Base-by-base conservation (phyloP, 2,113 vertebrate genomes). In the Bubo blakistoni region DNA sequence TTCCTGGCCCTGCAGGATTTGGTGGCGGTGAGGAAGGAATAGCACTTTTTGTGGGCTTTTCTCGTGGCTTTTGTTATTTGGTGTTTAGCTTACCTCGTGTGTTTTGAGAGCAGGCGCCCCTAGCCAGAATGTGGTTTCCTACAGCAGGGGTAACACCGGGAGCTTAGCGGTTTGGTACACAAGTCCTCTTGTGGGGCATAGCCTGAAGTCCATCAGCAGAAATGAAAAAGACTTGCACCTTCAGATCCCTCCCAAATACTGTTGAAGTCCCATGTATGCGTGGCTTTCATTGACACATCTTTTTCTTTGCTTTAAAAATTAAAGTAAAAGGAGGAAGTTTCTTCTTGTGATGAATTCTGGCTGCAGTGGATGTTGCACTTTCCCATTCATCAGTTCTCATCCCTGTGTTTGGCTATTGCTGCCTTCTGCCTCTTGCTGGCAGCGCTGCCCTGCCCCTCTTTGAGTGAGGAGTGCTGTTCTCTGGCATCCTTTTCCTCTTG, bases 381-480 rank as follows among this genome's bases (percentile, higher is more conserved):
- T 90, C 62, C 26, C 49, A 42, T 71, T 47, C 25, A 38, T 79
- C 38, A 51, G 66, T 82, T 88, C 62, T 72, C 14, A 13, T 40
- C 16, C 5, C 32, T 25, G 3, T 10, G 10, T 52, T 82, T 6
- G 65, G 24, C n/a, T 32, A 3, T 15, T 59, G 0, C 18, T 91
- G 52, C 32, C 44, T 79, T 88, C 25, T 86, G 57, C 52, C 24
- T 54, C 10, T 16, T 65, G 47, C n/a, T 26, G 15, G 34, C 38
- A 32, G 20, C 0, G 0, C 47, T 92, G 26, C 27, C 27, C 0
- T 3, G 22, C 34, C 40, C 16, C 25, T 34, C 47, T 59, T 61
- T 3, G 36, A 38, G 11, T 1, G 2, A 71, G 54, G 62, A 59
- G 13, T 24, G 10, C 74, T 49, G 7, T 34, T 49, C 13, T 58